phyloP scores from a whole-genome alignment of 1,140 invertebrate species.

The Kradibia gibbosae region DNA sequence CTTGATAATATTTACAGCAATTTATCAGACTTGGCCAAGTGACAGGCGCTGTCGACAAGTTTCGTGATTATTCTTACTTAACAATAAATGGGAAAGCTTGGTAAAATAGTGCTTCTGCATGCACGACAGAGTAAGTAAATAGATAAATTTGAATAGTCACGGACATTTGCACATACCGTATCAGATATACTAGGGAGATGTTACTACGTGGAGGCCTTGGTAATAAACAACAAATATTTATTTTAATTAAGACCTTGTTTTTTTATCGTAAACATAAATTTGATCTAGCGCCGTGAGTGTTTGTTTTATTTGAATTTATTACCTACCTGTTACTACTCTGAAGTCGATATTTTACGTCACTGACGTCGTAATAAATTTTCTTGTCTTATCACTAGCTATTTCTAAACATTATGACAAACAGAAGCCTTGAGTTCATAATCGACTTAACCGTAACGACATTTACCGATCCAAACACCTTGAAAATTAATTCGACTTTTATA shows the following conservation, averaged over 20 bases:
- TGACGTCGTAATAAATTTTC: conserved; percentile 1
- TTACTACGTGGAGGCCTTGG: too few relatives aligned
- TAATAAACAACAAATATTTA: neutral
- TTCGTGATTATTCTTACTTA: too few relatives aligned
- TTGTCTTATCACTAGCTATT: conserved; percentile 17
- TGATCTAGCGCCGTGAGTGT: neutral
- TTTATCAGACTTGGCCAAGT: too few relatives aligned
- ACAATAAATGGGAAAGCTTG: too few relatives aligned
- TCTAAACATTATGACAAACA: neutral
- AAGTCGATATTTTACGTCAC: neutral
- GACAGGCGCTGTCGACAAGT: too few relatives aligned
- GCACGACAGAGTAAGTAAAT: too few relatives aligned
- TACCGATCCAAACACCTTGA: conserved; percentile 8
- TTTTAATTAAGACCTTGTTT: neutral
- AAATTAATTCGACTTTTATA: too few relatives aligned
- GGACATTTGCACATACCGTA: too few relatives aligned
- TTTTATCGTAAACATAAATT: conserved; percentile 19
- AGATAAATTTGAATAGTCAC: too few relatives aligned
- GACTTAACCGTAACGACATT: neutral
- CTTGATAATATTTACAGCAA: too few relatives aligned
- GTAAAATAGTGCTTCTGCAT: too few relatives aligned
- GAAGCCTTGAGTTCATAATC: neutral
- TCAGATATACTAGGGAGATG: neutral
- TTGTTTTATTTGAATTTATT: conserved; percentile 37
- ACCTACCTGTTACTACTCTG: neutral